phyloP scores from a whole-genome alignment of 2,113 vertebrate genomes.

The Clupea harengus region DNA sequence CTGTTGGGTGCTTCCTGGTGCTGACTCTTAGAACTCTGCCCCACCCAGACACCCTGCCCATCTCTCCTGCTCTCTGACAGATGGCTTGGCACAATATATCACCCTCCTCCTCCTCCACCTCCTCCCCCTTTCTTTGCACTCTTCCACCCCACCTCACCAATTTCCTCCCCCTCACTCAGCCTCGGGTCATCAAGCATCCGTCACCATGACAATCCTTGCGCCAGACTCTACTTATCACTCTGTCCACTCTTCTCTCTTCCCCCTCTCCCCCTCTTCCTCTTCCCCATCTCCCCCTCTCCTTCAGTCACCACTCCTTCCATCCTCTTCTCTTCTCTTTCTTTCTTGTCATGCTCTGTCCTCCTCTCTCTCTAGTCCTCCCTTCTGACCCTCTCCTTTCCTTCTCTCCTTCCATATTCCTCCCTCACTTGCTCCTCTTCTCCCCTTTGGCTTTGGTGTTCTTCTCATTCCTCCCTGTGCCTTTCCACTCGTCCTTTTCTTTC shows the following conservation, averaged over 20 bases:
- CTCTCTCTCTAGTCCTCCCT: neutral
- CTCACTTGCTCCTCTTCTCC: neutral
- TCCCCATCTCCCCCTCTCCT: neutral
- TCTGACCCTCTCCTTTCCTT: neutral
- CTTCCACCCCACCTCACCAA: neutral
- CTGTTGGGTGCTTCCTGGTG: neutral
- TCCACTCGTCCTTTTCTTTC: neutral
- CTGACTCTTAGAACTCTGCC: neutral
- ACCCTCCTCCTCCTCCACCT: neutral
- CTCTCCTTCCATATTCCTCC: neutral
- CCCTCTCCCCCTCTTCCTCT: neutral
- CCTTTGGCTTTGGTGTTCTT: neutral
- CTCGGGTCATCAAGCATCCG: conserved; percentile 10
- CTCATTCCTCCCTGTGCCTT: neutral
- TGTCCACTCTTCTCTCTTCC: neutral
- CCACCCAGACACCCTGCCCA: neutral
- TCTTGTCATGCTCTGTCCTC: neutral
- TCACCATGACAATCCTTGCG: neutral
- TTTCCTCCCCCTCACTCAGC: conserved; percentile 1
- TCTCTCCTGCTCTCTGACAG: neutral
- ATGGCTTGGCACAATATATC: conserved; percentile 7
- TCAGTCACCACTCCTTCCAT: neutral
- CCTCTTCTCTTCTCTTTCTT: neutral
- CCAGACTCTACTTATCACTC: conserved; percentile 10
- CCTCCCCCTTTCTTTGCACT: neutral